Evolutionary conservation across 2,113 vertebrate species (phyloP), one percentile per base, ranked within the genome.

Genomic region (Todiramphus saurophagus): DNA sequence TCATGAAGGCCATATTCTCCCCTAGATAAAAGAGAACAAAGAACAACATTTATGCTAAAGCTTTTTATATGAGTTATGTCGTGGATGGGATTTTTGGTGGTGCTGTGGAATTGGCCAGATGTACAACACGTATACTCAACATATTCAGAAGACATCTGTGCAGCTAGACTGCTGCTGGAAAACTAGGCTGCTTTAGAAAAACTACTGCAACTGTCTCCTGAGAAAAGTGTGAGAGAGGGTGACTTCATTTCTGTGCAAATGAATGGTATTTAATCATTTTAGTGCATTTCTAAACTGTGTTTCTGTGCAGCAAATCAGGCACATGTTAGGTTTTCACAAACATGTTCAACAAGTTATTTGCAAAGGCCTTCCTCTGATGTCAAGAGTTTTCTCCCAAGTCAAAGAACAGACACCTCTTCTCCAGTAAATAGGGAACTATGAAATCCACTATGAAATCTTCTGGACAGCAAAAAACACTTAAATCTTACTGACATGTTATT

Each of bases 1-100:
- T 99, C 98, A 23, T 98, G 98, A 86, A 99, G 91, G 68, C 98
- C 98, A 12, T 99, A 98, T 97, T 99, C 98, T 85, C 99, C 99
- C 95, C 99, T 99, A 95, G 69, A 95, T 16, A 91, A 89, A 94
- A 53, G 21, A 97, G 66, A 94, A 41, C 1, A 0, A 67, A 67
- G 74, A 83, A 41, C 4, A 90, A 30, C 46, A 89, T 75, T 97
- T 72, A 80, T n/a, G 13, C 25, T 50, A 92, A 70, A 80, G 55
- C 3, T 85, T 78, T 83, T 94, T 74, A 83, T 75, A 79, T 51
- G 28, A 92, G 4, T 85, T 64, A 53, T 92, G 23, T 55, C 43
- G 69, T 86, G 27, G 31, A 78, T 68, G 16, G 33, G 33, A 66
- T 91, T 93, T 96, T 62, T 3, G 3, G 21, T 37, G 19, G 16